Conservation (phyloP, 1,140 invertebrate genomes). For the Neomicropteryx cornuta region DNA sequence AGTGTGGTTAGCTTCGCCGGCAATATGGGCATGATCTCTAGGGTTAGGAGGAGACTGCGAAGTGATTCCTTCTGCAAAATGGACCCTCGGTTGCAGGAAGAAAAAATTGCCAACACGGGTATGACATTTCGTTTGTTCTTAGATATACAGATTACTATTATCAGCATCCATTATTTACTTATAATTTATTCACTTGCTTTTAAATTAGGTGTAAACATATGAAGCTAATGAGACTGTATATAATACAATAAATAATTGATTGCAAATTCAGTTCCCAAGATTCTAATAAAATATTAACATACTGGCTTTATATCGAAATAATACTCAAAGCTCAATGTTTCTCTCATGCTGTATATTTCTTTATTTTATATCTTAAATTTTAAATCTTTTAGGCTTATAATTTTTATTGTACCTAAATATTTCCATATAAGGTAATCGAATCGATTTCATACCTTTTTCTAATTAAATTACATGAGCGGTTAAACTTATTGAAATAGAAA, state of each 20-base stretch:
- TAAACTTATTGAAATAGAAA: too few relatives aligned
- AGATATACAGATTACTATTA: background rate
- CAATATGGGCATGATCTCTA: conserved; percentile 54
- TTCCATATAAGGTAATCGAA: too few relatives aligned
- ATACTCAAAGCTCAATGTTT: too few relatives aligned
- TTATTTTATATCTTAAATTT: too few relatives aligned
- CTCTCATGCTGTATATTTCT: too few relatives aligned
- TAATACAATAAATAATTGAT: conserved; percentile 2
- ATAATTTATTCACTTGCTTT: conserved; percentile 3
- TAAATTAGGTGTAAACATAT: conserved; percentile 11
- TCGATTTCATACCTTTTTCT: too few relatives aligned
- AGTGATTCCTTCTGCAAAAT: conserved; percentile 49
- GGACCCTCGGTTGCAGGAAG: conserved; percentile 44
- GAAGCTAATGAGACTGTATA: conserved; percentile 2
- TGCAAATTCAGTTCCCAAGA: background rate
- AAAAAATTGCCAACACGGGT: conserved; percentile 55
- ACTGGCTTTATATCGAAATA: background rate
- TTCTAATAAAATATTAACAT: conserved; percentile 1
- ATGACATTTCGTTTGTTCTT: conserved; percentile 11
- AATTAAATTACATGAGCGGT: too few relatives aligned
- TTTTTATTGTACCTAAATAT: too few relatives aligned
- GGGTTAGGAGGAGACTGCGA: conserved; percentile 48
- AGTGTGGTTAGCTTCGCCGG: too few relatives aligned
- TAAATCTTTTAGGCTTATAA: too few relatives aligned
- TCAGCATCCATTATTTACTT: conserved; percentile 7